Evolutionary conservation across 1,140 invertebrate species (phyloP), one percentile per base, ranked within the genome.

Genomic region (Drosophila asahinai): DNA sequence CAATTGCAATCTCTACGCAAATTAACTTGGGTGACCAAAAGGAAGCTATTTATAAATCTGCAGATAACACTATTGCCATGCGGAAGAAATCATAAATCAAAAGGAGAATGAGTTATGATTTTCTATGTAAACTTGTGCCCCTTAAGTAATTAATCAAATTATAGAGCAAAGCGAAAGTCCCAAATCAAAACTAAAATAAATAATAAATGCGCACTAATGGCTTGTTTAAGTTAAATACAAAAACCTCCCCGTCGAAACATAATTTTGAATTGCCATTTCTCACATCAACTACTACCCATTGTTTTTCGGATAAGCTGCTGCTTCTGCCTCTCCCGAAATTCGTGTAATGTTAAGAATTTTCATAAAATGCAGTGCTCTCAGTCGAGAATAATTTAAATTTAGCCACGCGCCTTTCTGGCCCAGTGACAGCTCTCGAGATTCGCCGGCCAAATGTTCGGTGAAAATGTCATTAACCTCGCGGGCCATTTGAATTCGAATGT

Each of bases 391-490:
- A 81, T 77, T 71, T 78, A 82, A 79, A 83, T 82, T 82, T 82
- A 82, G 75, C 60, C 52, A 49, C 67, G 38, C 67, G 74, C 17
- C 74, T 82, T 79, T 71, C 61, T 79, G 65, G 68, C 64, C 47
- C 80, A 74, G 47, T 76, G 59, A 60, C 77, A 73, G 15, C 54
- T 73, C 55, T 73, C 55, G n/a, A 54, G 27, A 54, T 49, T 68
- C 30, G 64, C 30, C 49, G 11, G 64, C 19, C 33, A 48, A 76
- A 48, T 62, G 54, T 64, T 75, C 43, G 19, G 12, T 6, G 15
- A 43, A 75, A 78, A 79, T 79, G 83, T 86, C 83, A 86, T 82
- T 86, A 86, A 86, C 83, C 83, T 86, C 83, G 54, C 54, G 54
- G 80, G 14, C 30, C 47, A 78, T 61, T 70, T 70, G 68, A 58